Percentiles rank a stretch among this genome's conserved stretches.
Conservation (phyloP, 1,140 invertebrate species). For the Pygmarrhopalites habei region DNA sequence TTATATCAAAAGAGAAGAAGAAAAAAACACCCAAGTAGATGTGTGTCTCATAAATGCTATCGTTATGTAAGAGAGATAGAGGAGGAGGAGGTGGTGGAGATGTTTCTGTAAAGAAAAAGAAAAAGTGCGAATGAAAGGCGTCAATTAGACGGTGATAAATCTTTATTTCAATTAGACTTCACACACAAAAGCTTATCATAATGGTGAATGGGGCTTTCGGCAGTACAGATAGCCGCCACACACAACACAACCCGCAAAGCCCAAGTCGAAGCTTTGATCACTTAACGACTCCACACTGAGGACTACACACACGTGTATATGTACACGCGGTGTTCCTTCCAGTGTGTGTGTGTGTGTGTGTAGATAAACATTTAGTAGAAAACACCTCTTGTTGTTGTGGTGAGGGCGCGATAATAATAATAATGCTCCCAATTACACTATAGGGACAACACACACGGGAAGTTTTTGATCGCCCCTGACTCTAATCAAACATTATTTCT, state of each 20-base stretch:
- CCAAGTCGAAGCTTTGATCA: too few species aligned
- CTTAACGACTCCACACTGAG: too few species aligned
- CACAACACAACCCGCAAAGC: neutral
- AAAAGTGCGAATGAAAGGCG: conserved; percentile 24
- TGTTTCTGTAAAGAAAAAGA: too few species aligned
- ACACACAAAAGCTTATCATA: neutral
- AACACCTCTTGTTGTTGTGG: too few species aligned
- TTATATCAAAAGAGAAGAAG: too few species aligned
- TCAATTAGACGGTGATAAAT: conserved; percentile 33
- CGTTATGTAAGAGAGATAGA: conserved; percentile 7
- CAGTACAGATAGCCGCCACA: neutral
- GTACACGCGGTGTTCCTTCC: too few species aligned
- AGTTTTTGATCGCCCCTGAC: neutral
- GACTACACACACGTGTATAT: too few species aligned
- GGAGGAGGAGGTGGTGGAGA: too few species aligned
- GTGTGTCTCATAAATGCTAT: too few species aligned
- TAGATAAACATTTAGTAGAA: too few species aligned
- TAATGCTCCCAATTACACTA: neutral
- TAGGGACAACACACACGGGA: neutral
- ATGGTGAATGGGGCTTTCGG: conserved; percentile 6
- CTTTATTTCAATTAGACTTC: conserved; percentile 27
- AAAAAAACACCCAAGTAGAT: too few species aligned
- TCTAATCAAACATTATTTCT: conserved; percentile 27
- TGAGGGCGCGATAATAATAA: too few species aligned
- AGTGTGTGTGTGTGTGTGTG: neutral